Evolutionary conservation across 2,113 vertebrate genomes (phyloP).

Genomic region (Bucco capensis): DNA sequence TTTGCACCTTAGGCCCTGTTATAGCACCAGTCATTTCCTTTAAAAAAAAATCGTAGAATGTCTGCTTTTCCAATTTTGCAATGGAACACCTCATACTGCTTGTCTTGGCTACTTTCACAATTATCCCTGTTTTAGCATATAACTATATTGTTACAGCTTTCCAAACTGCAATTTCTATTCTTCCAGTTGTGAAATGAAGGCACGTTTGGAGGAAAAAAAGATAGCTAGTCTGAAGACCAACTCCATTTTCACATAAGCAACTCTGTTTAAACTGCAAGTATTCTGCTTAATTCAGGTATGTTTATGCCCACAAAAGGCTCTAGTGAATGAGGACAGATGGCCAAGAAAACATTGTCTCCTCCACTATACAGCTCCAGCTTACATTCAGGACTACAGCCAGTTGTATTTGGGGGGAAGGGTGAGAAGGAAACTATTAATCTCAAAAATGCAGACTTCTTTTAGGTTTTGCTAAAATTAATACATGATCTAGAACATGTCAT

Average conservation of each 20-base stretch:
- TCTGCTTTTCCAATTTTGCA: slow-evolving; percentile 13
- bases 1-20: neutral
- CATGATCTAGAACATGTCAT: neutral
- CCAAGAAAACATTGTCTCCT: neutral
- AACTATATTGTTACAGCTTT: neutral
- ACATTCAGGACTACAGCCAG: neutral
- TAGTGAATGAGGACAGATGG: neutral
- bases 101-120: slow-evolving; percentile 33
- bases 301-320: neutral
- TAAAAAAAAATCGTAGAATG: neutral
- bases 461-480: neutral
- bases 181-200: neutral
- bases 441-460: neutral
- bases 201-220: neutral
- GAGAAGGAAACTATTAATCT: neutral
- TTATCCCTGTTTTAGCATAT: neutral
- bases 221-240: neutral
- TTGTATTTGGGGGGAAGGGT: neutral
- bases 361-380: neutral
- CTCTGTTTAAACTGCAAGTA: neutral
- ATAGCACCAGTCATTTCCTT: neutral
- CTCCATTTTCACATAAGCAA: neutral
- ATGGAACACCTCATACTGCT: neutral
- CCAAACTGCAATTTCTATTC: neutral
- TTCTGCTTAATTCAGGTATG: neutral